phyloP scores from a whole-genome alignment of 2,888 invertebrate species.

The Chaetoderma sp. region DNA sequence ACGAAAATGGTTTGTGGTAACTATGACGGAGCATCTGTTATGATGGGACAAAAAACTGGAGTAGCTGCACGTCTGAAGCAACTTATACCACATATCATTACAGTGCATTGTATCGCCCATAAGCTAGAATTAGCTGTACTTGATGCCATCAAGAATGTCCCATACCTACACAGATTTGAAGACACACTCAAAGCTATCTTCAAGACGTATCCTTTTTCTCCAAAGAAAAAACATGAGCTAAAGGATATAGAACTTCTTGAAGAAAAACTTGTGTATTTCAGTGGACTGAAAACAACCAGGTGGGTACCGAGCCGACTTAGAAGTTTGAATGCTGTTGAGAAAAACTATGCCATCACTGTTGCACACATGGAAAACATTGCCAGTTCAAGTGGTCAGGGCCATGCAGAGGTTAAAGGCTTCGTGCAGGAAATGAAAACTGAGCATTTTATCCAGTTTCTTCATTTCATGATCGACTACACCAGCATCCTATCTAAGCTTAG shows the following conservation, averaged over 20 bases:
- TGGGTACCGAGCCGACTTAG: neutral
- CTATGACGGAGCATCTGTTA: conserved; percentile 1
- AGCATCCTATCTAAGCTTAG: conserved; percentile 22
- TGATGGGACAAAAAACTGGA: neutral
- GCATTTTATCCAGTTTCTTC: conserved; percentile 22
- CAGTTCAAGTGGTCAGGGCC: conserved; percentile 20
- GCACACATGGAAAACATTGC: conserved; percentile 24
- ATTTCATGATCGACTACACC: conserved; percentile 22
- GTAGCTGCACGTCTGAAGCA: neutral
- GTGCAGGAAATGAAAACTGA: conserved; percentile 14
- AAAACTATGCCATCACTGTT: conserved; percentile 26
- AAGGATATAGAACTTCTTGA: neutral
- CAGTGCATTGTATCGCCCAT: conserved; percentile 1
- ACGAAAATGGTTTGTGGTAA: neutral
- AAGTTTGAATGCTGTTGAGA: neutral
- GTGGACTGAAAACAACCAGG: neutral
- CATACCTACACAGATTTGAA: conserved; percentile 18
- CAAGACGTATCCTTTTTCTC: neutral
- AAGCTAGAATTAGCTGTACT: neutral
- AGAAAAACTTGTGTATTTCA: neutral
- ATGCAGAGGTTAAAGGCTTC: conserved; percentile 30
- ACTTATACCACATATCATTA: neutral
- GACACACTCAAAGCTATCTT: conserved; percentile 9
- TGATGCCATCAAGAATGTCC: conserved; percentile 5
- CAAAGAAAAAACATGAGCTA: neutral